Percentiles rank a stretch among this genome's conserved stretches.
Evolutionary conservation across 2,888 invertebrate species (phyloP).

Genomic region (Hypsopygia costalis): DNA sequence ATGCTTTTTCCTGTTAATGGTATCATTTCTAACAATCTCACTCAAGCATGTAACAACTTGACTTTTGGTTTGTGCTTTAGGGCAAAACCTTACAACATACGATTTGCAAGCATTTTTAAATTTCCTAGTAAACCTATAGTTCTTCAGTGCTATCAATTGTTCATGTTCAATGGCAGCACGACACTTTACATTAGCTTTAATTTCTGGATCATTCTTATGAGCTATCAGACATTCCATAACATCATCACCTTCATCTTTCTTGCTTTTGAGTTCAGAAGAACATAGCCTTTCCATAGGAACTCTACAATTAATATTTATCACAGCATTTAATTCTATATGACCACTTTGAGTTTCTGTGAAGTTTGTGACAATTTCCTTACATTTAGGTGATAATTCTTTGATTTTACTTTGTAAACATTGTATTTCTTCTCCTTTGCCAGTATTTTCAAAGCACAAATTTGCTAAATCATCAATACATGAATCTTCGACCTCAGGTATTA

Average conservation of each 20-base stretch:
- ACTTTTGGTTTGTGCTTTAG: conserved; percentile 86
- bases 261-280: conserved; percentile 82
- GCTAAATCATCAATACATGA: conserved; percentile 93
- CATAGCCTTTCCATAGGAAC: conserved; percentile 90
- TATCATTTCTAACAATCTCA: conserved; percentile 94
- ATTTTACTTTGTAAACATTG: conserved; percentile 93
- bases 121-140: conserved; percentile 95
- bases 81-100: conserved; percentile 86
- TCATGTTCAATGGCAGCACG: conserved; percentile 97
- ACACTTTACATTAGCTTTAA: conserved; percentile 90
- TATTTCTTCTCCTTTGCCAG: conserved; percentile 95
- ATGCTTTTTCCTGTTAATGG: conserved; percentile 87
- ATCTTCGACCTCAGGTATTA: conserved; percentile 96
- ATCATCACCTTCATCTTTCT: conserved; percentile 88
- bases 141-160: conserved; percentile 95
- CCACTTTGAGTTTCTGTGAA: conserved; percentile 95
- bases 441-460: conserved; percentile 89
- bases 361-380: conserved; percentile 88
- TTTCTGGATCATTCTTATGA: conserved; percentile 93
- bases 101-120: conserved; percentile 96
- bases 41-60: conserved; percentile 93
- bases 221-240: conserved; percentile 96
- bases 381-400: conserved; percentile 84
- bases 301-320: conserved; percentile 90
- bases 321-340: conserved; percentile 93